A percentile compares a stretch with the other conserved stretches of the same genome.
These are phyloP conservation scores for Amiota minor DNA, from an alignment of 2,888 invertebrate genomes.

Conservation along the genomic window DNA sequence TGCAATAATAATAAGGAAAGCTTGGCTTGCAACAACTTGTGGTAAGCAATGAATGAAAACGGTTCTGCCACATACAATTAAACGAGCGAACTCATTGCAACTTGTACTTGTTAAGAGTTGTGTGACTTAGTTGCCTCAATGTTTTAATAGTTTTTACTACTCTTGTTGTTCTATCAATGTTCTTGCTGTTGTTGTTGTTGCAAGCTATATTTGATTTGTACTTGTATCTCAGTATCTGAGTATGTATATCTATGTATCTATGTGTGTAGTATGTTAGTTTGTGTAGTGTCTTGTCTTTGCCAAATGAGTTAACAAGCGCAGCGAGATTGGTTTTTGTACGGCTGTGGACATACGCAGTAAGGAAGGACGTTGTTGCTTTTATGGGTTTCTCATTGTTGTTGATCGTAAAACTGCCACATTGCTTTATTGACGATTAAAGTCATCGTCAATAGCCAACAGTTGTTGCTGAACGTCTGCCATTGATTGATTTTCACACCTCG, in stretches of 20 bases:
- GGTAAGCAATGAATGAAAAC: constrained; percentile 21
- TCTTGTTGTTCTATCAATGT: background rate
- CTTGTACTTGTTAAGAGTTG: background rate
- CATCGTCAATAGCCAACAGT: background rate
- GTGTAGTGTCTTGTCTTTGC: constrained; percentile 5
- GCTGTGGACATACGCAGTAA: background rate
- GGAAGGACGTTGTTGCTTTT: background rate
- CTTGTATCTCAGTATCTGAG: background rate
- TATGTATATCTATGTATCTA: too few relatives aligned
- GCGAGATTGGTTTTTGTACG: background rate
- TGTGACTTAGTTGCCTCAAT: background rate
- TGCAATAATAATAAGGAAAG: constrained; percentile 17
- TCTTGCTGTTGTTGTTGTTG: background rate
- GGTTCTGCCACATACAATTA: background rate
- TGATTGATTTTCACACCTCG: constrained; percentile 28
- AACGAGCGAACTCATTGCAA: background rate
- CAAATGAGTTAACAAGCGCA: constrained; percentile 7
- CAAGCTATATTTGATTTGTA: constrained; percentile 16
- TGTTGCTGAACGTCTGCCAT: background rate
- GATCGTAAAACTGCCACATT: constrained; percentile 26
- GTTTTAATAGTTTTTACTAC: too few relatives aligned
- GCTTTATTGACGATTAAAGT: constrained; percentile 24
- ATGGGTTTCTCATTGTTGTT: background rate
- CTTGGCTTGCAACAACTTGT: background rate
- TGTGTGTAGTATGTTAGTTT: too few relatives aligned